Percentiles rank a stretch among this genome's conserved stretches.
phyloP scores from a whole-genome alignment of 2,113 vertebrate genomes.

The Anoura caudifer region DNA sequence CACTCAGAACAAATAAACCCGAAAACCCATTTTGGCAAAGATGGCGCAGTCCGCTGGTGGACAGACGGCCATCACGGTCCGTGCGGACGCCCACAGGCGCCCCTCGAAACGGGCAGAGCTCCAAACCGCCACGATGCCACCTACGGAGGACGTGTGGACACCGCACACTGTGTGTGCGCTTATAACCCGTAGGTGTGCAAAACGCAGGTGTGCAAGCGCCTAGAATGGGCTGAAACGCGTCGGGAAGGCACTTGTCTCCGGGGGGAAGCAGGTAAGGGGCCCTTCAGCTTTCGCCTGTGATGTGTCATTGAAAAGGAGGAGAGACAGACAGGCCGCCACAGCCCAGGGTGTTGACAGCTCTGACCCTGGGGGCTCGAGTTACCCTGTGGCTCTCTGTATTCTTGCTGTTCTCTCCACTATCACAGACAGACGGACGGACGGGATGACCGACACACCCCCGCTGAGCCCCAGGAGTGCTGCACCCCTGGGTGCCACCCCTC shows the following conservation, averaged over 20 bases:
- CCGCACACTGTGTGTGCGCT: accelerated
- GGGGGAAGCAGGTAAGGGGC: background rate
- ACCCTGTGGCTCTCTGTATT: background rate
- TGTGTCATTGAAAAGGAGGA: background rate
- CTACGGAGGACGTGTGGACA: too few relatives aligned
- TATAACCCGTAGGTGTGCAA: accelerated
- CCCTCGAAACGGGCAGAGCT: accelerated
- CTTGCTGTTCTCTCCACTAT: too few relatives aligned
- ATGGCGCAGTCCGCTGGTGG: accelerated
- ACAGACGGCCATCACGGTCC: background rate
- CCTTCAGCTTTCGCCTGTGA: background rate
- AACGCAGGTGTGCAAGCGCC: accelerated
- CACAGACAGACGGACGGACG: too few relatives aligned
- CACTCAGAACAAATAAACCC: background rate
- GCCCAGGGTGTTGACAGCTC: accelerated
- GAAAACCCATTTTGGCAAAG: background rate
- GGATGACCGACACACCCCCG: too few relatives aligned
- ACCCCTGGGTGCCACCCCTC: accelerated
- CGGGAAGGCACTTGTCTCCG: background rate
- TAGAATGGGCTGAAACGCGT: too few relatives aligned
- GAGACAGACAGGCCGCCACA: background rate
- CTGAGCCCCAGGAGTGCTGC: background rate
- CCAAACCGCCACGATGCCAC: background rate
- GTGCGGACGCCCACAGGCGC: accelerated
- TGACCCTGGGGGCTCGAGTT: background rate